Evolutionary conservation across 1,140 invertebrate genomes (phyloP).

Genomic region (Aphis gossypii): DNA sequence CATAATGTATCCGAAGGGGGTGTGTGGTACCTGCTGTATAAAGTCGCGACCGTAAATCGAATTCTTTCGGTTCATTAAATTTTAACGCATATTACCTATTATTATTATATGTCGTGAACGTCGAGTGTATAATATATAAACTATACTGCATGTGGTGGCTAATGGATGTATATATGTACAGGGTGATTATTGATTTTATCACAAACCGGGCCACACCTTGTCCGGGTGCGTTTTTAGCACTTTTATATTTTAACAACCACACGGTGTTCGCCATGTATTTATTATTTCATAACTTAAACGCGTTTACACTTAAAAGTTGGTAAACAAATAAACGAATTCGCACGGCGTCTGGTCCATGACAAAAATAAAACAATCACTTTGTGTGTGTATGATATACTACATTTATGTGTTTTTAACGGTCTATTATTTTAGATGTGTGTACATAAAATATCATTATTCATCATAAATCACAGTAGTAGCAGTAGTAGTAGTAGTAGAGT

Average conservation of each 20-base stretch:
- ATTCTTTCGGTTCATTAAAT: constrained; percentile 40
- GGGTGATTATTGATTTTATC: constrained; percentile 12
- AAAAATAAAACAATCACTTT: background rate
- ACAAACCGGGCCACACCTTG: background rate
- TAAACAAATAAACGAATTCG: background rate
- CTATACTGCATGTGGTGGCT: background rate
- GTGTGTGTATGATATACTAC: background rate
- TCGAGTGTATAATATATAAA: background rate
- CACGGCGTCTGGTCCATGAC: background rate
- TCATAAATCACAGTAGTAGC: background rate
- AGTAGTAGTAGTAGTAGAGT: no score
- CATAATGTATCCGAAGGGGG: background rate
- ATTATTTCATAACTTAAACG: constrained; percentile 1
- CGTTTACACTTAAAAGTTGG: background rate
- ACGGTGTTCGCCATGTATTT: background rate
- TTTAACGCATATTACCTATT: constrained; percentile 15
- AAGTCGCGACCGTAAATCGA: constrained; percentile 30
- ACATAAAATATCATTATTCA: background rate
- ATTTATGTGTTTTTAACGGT: background rate
- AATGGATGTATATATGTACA: background rate
- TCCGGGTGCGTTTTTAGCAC: background rate
- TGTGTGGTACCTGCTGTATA: background rate
- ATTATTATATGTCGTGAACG: background rate
- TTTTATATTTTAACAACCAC: constrained; percentile 18
- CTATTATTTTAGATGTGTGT: background rate